Evolutionary conservation across 2,113 vertebrate species (phyloP).

Genomic region (Pomatostomus ruficeps): DNA sequence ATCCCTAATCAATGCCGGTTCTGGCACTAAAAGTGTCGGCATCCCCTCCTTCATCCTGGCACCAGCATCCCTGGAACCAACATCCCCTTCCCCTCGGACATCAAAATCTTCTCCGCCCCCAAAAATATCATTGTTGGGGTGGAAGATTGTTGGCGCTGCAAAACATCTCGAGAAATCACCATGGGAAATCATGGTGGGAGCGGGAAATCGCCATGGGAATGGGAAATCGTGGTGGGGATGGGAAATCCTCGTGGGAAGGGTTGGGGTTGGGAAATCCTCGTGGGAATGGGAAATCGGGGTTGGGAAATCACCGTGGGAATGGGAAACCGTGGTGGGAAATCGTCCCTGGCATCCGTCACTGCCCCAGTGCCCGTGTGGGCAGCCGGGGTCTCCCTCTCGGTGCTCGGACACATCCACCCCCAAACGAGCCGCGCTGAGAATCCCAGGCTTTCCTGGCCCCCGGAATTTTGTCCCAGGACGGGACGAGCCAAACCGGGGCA

Average conservation of each 20-base stretch:
- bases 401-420: accelerated
- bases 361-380: accelerated
- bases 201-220: background rate
- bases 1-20: too few species aligned
- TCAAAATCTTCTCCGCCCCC: accelerated
- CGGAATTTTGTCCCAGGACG: background rate
- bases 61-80: too few species aligned
- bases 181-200: background rate
- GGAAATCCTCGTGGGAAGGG: background rate
- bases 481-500: background rate
- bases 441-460: background rate
- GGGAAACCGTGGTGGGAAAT: background rate
- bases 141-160: background rate
- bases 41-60: too few species aligned
- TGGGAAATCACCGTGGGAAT: accelerated
- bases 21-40: too few species aligned
- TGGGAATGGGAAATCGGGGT: background rate
- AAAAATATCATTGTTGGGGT: background rate
- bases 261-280: background rate
- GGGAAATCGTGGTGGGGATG: background rate
- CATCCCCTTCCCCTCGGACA: background rate
- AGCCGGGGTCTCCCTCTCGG: accelerated
- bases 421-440: background rate
- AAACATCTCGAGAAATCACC: background rate
- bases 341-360: accelerated